Evolutionary conservation across 2,113 vertebrate genomes (phyloP).

Genomic region (Xenopus tropicalis): DNA sequence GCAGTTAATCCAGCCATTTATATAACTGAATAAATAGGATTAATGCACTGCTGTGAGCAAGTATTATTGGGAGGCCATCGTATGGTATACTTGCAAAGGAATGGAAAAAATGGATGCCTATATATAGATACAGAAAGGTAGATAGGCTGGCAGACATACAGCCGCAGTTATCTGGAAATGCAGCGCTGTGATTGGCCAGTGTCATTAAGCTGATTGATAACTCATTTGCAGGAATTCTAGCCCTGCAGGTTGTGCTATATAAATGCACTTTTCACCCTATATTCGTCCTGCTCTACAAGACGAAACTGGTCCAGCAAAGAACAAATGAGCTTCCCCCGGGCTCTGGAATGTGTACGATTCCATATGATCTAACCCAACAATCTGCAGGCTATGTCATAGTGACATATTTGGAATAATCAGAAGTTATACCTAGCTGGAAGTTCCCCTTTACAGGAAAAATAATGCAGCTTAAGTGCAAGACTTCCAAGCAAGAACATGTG

Average conservation of each 20-base stretch:
- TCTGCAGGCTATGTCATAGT: no score
- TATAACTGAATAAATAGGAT: conserved; percentile 17
- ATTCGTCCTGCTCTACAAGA: conserved; percentile 11
- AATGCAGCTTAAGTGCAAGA: no score
- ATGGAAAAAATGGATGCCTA: neutral
- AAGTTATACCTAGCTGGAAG: no score
- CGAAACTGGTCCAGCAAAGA: conserved; percentile 11
- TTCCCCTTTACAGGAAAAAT: no score
- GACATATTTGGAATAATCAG: no score
- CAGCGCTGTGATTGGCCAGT: neutral
- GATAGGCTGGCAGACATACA: no score
- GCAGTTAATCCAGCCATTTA: conserved; percentile 17
- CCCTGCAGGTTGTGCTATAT: neutral
- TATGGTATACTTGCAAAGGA: neutral
- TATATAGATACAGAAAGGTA: no score
- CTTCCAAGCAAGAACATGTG: no score
- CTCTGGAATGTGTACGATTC: neutral
- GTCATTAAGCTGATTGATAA: conserved; percentile 21
- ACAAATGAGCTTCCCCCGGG: neutral
- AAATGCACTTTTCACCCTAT: conserved; percentile 32
- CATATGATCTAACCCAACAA: no score
- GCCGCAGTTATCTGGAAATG: no score
- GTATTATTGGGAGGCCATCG: neutral
- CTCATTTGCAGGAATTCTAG: neutral
- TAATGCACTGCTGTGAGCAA: neutral